These are phyloP conservation scores for Drosophila greeni DNA, from an alignment of 2,888 invertebrate species.

Conservation along the genomic window DNA sequence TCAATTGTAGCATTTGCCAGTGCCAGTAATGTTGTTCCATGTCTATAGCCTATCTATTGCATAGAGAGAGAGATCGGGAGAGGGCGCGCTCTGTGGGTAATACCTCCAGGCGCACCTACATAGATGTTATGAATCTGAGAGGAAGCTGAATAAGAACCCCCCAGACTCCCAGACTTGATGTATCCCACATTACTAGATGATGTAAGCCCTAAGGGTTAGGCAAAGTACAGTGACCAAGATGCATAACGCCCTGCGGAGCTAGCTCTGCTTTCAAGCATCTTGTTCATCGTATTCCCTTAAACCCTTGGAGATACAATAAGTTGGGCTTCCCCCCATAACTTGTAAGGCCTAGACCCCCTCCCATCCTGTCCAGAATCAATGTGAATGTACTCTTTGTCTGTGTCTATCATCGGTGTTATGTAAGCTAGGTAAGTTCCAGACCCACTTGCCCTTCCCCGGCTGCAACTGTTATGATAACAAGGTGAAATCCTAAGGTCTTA, in stretches of 20 bases:
- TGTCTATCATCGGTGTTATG: conserved; percentile 20
- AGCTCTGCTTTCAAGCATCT: not conserved
- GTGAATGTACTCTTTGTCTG: conserved; percentile 14
- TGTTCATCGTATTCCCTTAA: not conserved
- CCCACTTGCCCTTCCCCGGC: not conserved
- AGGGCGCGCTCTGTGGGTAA: not conserved
- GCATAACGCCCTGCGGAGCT: not conserved
- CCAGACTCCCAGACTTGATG: not conserved
- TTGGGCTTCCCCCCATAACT: not conserved
- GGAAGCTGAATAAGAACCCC: not conserved
- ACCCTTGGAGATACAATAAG: not conserved
- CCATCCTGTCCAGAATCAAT: conserved; percentile 22
- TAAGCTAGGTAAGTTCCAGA: conserved; percentile 1
- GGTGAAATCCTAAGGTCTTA: conserved; percentile 71
- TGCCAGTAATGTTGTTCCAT: conserved; percentile 69
- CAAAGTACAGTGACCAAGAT: not conserved
- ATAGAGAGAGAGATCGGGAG: conserved; percentile 18
- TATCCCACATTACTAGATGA: conserved; percentile 10
- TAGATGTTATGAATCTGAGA: conserved; percentile 7
- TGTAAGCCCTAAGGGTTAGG: not conserved
- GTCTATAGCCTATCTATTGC: conserved; percentile 39
- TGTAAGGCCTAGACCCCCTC: not conserved
- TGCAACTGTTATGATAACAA: conserved; percentile 41
- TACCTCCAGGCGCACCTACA: conserved; percentile 4
- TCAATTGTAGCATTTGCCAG: conserved; percentile 48